Evolutionary conservation across 2,888 invertebrate genomes (phyloP), one percentile per base, ranked within the genome.

Genomic region (Nymphalis c-album): DNA sequence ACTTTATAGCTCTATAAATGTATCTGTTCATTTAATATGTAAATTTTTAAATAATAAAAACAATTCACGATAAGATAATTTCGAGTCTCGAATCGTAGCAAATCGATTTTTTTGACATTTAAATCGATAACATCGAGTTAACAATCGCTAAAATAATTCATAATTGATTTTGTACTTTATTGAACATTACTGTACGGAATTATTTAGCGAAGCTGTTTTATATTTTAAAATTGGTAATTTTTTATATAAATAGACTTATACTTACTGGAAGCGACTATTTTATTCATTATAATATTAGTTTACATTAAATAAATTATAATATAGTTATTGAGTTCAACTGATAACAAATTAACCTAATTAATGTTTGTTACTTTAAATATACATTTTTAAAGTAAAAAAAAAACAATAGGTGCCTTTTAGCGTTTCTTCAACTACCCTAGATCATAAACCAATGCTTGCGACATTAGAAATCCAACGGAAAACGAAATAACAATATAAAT

Each of bases 81-180:
- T 40, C 10, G 81, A 81, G 76, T 73, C 77, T 70, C 78, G 73
- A 80, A 80, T 83, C 86, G 85, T 81, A 82, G 72, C 88, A 80
- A 88, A 88, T 88, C 76, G 79, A 86, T 88, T 86, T 31, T 31
- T 64, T 71, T 70, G 74, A 78, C 79, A 82, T 71, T 40, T 64
- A 45, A 64, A 80, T 67, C 26, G 74, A 76, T 79, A 77, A 79
- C 77, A 75, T 79, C 73, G 76, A 75, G 78, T 74, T 76, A 76
- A 75, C 68, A 69, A 53, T 62, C 66, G 16, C 35, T 59, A 26
- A 31, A 7, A 69, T 73, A 16, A 7, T 8, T 71, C 73, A 73
- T 59, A 53, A 31, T 68, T 72, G 45, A 80, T 74, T 76, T 69
- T 79, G 67, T 70, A 71, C 74, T 78, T 75, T 80, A 76, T 58